Percentiles rank a stretch among this genome's conserved stretches.
phyloP scores from a whole-genome alignment of 2,888 invertebrate species.

The Lasioglossum zephyrum region DNA sequence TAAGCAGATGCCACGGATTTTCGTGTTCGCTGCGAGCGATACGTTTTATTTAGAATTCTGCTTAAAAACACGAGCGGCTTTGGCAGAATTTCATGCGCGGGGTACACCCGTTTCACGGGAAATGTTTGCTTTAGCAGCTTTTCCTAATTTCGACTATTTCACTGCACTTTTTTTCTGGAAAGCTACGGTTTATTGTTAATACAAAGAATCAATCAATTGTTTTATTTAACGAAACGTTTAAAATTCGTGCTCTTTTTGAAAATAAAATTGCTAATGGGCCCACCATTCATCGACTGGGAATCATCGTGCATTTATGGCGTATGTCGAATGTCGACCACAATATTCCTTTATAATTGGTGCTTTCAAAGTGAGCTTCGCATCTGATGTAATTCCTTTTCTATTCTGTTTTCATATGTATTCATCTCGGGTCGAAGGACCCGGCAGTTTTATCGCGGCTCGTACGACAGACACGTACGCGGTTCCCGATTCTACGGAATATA shows the following conservation, averaged over 20 bases:
- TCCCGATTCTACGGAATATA: constrained; percentile 28
- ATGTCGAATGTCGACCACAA: not conserved
- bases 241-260: not conserved
- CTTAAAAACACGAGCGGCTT: not conserved
- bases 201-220: not conserved
- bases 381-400: not conserved
- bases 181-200: not conserved
- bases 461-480: constrained; percentile 7
- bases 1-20: not conserved
- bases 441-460: constrained; percentile 14
- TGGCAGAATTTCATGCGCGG: not conserved
- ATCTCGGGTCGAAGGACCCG: not conserved
- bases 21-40: not conserved
- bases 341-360: constrained; percentile 30
- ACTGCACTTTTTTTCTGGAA: not conserved
- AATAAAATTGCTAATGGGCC: not conserved
- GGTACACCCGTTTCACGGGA: not conserved
- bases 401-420: constrained; percentile 28
- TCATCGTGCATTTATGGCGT: not conserved
- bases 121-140: not conserved
- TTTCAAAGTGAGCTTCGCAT: not conserved
- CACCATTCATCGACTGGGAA: not conserved
- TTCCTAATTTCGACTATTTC: not conserved
- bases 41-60: not conserved
- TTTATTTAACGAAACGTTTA: too few relatives aligned